Conservation (phyloP, 2,888 invertebrate genomes). For the Scotopteryx bipunctaria region DNA sequence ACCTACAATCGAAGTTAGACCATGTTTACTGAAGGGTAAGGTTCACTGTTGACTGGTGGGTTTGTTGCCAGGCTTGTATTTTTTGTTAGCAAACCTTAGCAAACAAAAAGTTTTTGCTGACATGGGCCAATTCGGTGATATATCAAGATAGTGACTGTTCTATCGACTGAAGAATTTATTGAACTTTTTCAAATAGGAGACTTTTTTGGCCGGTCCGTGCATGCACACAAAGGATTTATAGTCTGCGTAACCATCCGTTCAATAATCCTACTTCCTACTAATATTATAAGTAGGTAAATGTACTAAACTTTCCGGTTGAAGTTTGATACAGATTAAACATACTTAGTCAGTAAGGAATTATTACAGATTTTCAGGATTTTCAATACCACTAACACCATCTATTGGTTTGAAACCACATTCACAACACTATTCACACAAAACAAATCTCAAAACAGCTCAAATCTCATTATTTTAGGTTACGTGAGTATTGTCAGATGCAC, state of each 20-base stretch:
- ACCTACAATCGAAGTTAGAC: background rate
- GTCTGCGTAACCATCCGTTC: conserved; percentile 5
- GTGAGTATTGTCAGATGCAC: too few relatives aligned
- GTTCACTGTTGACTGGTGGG: background rate
- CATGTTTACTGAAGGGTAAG: background rate
- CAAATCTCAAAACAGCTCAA: too few relatives aligned
- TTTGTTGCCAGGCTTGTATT: conserved; percentile 4
- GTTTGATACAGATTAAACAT: too few relatives aligned
- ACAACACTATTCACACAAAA: too few relatives aligned
- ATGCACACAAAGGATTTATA: conserved; percentile 15
- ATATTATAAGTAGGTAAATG: too few relatives aligned
- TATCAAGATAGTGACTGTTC: conserved; percentile 38
- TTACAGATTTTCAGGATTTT: too few relatives aligned
- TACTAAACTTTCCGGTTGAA: too few relatives aligned
- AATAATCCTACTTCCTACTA: too few relatives aligned
- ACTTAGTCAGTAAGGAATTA: too few relatives aligned
- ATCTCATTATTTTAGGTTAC: too few relatives aligned
- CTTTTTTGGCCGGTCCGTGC: conserved; percentile 17
- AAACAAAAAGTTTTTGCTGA: conserved; percentile 32
- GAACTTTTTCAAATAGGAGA: conserved; percentile 24
- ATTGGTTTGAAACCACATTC: too few relatives aligned
- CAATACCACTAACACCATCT: too few relatives aligned
- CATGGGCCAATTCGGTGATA: conserved; percentile 28
- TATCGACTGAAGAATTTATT: conserved; percentile 37
- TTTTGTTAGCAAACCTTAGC: conserved; percentile 17